These are phyloP conservation scores for Scatophagus argus DNA, from an alignment of 2,113 vertebrate species.

Conservation along the genomic window DNA sequence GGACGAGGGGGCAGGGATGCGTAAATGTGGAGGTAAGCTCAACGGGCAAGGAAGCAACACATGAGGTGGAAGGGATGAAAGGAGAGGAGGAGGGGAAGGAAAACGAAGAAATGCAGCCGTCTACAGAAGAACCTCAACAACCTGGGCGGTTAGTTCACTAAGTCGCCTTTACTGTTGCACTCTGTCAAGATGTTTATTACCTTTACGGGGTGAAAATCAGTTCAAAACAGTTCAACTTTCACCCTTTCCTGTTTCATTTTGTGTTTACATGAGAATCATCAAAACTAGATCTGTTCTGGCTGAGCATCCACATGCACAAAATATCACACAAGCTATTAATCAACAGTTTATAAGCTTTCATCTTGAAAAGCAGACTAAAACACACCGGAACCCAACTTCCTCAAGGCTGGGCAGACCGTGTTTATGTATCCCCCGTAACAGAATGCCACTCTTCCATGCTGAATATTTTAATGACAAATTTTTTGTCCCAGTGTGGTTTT, in stretches of 20 bases:
- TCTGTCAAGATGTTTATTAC: background rate
- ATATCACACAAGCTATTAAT: conserved; percentile 18
- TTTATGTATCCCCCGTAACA: conserved; percentile 1
- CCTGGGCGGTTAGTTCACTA: conserved; percentile 63
- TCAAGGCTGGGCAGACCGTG: background rate
- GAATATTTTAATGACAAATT: conserved; percentile 20
- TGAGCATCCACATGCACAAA: too few species aligned
- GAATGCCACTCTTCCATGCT: background rate
- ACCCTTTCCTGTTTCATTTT: background rate
- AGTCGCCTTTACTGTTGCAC: background rate
- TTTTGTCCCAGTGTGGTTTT: conserved; percentile 27
- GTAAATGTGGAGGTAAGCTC: conserved; percentile 45
- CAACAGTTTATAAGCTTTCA: background rate
- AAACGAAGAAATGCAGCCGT: conserved; percentile 39
- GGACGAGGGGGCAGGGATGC: conserved; percentile 33
- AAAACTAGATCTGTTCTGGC: background rate
- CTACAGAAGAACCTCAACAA: conserved; percentile 44
- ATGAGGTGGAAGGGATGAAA: conserved; percentile 43
- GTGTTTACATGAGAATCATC: background rate
- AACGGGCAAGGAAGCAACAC: conserved; percentile 27
- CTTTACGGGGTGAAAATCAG: background rate
- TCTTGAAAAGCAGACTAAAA: background rate
- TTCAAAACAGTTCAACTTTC: background rate
- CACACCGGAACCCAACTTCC: background rate
- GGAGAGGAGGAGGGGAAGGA: conserved; percentile 50